Evolutionary conservation across 2,888 invertebrate species (phyloP), one percentile per base, ranked within the genome.

Genomic region (Julus scanicus): DNA sequence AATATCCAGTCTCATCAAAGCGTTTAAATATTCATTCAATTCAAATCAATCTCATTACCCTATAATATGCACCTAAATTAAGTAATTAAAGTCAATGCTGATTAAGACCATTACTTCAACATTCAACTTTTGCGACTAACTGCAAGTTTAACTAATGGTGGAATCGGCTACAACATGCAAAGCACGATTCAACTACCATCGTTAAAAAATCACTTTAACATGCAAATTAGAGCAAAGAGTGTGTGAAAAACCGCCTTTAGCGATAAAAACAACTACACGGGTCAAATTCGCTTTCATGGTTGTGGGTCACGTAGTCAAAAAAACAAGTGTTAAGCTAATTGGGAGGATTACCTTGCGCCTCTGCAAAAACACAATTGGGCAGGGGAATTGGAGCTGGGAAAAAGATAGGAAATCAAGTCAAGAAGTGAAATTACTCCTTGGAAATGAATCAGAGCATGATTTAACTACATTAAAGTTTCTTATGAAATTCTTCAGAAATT

Each of bases 391-490:
- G 80, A 80, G 80, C 37, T 80, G 80, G 80, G 80, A 80, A 80
- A 37, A 37, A 80, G 80, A 80, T 80, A 37, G 80, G 80, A 80
- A 80, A 80, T 80, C 37, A 11, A 29, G 80, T 29, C 1, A 37
- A 80, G 29, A 29, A 80, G 80, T 37, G 37, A 80, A 80, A 80
- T 80, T 80, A 80, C 80, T 37, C 37, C 80, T 15, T 15, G 80
- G 37, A 37, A 39, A 37, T 37, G 80, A 80, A 80, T 80, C 37
- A 80, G 80, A 80, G 80, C 80, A 80, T 80, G 80, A 37, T 80
- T 29, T 15, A 80, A 80, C 11, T 80, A 80, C 37, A 71, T 29
- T 39, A 29, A 71, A 80, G 80, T 80, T 37, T 80, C 80, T 39
- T 80, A 80, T 15, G 29, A 80, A 80, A 80, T 80, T 8, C 37